phyloP scores from a whole-genome alignment of 2,113 vertebrate species.

The Hippocampus comes region DNA sequence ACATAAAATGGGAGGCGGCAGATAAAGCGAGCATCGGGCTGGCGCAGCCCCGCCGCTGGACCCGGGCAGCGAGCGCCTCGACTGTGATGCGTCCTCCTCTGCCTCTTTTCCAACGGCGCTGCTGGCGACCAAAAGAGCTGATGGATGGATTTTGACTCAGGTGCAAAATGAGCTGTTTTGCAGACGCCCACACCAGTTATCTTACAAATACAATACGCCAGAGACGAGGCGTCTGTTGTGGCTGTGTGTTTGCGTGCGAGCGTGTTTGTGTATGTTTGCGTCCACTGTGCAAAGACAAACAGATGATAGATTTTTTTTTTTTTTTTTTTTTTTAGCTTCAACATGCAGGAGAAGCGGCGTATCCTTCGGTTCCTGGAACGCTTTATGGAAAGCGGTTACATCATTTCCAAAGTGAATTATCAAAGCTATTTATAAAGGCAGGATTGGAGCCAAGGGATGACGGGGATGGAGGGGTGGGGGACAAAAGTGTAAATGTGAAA shows the following conservation, averaged over 20 bases:
- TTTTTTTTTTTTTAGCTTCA: constrained; percentile 2
- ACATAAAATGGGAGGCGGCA: constrained; percentile 41
- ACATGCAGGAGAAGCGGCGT: neutral
- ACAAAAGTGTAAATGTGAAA: constrained; percentile 67
- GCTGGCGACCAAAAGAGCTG: constrained; percentile 44
- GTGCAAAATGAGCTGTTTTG: constrained; percentile 68
- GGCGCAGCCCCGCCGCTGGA: constrained; percentile 35
- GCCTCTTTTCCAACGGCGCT: constrained; percentile 44
- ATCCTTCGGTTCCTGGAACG: constrained; percentile 2
- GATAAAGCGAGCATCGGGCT: constrained; percentile 47
- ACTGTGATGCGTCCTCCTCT: constrained; percentile 50
- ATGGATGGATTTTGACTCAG: constrained; percentile 65
- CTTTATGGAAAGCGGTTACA: constrained; percentile 15
- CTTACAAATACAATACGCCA: constrained; percentile 66
- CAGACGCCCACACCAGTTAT: constrained; percentile 62
- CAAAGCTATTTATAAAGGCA: constrained; percentile 48
- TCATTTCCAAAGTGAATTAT: constrained; percentile 52
- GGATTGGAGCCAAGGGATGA: constrained; percentile 50
- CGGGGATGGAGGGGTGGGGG: constrained; percentile 11
- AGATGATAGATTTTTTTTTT: constrained; percentile 3
- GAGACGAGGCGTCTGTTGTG: constrained; percentile 68
- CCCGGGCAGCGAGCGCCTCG: constrained; percentile 30
- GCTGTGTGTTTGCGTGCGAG: constrained; percentile 19
- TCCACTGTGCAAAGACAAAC: constrained; percentile 26
- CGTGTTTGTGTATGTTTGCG: constrained; percentile 15